A percentile compares a stretch with the other conserved stretches of the same genome.
These are phyloP conservation scores for Todiramphus chloris DNA, from an alignment of 2,113 vertebrate species.

Conservation along the genomic window DNA sequence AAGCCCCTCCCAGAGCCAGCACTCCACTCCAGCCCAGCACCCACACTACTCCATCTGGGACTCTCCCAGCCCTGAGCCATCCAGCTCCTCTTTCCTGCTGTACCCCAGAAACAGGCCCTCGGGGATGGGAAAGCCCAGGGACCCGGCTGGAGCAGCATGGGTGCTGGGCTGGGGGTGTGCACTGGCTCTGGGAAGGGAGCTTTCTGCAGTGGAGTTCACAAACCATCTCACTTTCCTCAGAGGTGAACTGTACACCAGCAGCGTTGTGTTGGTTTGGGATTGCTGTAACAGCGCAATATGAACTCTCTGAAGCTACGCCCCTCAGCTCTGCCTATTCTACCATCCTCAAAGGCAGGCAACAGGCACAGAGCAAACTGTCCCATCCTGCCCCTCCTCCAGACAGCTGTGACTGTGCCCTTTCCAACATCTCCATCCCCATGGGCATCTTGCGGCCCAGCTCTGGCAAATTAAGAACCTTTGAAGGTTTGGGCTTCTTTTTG, in stretches of 20 bases:
- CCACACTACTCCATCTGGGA: rapidly evolving
- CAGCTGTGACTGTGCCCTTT: neutral
- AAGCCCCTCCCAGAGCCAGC: neutral
- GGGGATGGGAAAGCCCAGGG: neutral
- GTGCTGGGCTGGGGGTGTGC: too few species aligned
- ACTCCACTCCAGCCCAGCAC: neutral
- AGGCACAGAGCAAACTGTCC: neutral
- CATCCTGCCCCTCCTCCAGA: rapidly evolving
- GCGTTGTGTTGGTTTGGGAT: constrained; percentile 32
- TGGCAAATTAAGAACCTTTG: neutral
- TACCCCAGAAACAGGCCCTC: neutral
- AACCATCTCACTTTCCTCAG: too few species aligned
- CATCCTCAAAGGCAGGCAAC: neutral
- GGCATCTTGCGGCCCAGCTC: neutral
- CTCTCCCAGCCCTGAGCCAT: neutral
- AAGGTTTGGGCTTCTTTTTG: neutral
- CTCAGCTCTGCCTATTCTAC: neutral
- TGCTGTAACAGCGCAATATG: constrained; percentile 44
- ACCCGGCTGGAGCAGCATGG: too few species aligned
- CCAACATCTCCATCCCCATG: neutral
- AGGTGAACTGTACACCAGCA: neutral
- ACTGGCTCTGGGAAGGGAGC: too few species aligned
- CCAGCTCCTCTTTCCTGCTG: neutral
- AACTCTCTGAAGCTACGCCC: neutral
- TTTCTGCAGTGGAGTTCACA: too few species aligned